Evolutionary conservation across 2,113 vertebrate species (phyloP).

Genomic region (Apus apus): DNA sequence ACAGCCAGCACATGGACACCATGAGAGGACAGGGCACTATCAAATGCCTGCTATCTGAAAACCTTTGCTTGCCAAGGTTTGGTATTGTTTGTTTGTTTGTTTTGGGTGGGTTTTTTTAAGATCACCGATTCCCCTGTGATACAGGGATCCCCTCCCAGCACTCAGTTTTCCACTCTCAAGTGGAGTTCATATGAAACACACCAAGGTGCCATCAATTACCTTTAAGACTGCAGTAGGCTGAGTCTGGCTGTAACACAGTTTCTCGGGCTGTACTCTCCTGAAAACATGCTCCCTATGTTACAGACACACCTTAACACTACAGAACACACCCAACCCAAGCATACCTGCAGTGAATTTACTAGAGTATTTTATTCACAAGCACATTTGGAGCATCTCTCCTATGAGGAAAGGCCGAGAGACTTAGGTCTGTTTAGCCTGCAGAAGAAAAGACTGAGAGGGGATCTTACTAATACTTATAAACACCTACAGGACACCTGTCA

Average conservation of each 20-base stretch:
- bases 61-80: too few relatives aligned
- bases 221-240: background rate
- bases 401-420: too few relatives aligned
- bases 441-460: too few relatives aligned
- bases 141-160: background rate
- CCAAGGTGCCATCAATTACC: background rate
- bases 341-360: background rate
- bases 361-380: background rate
- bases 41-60: background rate
- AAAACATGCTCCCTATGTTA: background rate
- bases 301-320: background rate
- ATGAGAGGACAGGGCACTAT: background rate
- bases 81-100: too few relatives aligned
- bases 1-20: background rate
- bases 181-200: background rate
- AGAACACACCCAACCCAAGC: fast-evolving
- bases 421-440: too few relatives aligned
- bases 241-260: background rate
- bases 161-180: background rate
- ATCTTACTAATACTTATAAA: too few relatives aligned
- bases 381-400: background rate
- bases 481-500: too few relatives aligned
- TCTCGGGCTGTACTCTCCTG: background rate
- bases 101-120: background rate
- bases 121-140: background rate